Evolutionary conservation across 2,113 vertebrate species (phyloP).

Genomic region (Caranx ignobilis): DNA sequence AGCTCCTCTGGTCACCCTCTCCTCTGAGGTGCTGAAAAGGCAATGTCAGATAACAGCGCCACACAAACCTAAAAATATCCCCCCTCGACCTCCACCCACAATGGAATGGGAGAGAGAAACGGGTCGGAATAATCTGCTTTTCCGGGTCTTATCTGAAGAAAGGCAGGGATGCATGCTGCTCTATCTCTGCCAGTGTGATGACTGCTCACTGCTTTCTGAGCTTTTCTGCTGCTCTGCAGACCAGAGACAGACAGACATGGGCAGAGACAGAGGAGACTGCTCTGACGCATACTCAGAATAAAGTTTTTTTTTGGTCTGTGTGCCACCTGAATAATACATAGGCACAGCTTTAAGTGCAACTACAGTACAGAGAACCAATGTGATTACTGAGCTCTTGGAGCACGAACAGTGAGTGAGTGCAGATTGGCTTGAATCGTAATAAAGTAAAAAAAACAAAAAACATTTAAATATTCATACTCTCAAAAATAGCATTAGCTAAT

Average conservation of each 20-base stretch:
- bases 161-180: slow-evolving; percentile 84
- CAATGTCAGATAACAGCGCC: slow-evolving; percentile 84
- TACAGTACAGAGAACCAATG: not conserved
- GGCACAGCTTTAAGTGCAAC: not conserved
- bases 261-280: slow-evolving; percentile 31
- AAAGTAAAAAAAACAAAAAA: slow-evolving; percentile 16
- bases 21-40: slow-evolving; percentile 85
- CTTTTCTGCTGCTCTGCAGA: slow-evolving; percentile 61
- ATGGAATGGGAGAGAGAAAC: slow-evolving; percentile 71
- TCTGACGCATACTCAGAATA: not conserved
- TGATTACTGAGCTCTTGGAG: not conserved
- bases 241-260: slow-evolving; percentile 18
- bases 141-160: slow-evolving; percentile 88
- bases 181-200: slow-evolving; percentile 79
- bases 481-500: not conserved
- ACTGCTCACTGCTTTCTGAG: slow-evolving; percentile 69
- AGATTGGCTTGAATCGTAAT: not conserved
- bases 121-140: slow-evolving; percentile 84
- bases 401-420: not conserved
- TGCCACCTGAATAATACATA: slow-evolving; percentile 21
- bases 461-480: not conserved
- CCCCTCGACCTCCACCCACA: slow-evolving; percentile 66
- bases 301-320: slow-evolving; percentile 6
- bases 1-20: slow-evolving; percentile 75
- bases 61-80: slow-evolving; percentile 85